Conservation (phyloP, 2,888 invertebrate species). For the Drosophila tanythrix region DNA sequence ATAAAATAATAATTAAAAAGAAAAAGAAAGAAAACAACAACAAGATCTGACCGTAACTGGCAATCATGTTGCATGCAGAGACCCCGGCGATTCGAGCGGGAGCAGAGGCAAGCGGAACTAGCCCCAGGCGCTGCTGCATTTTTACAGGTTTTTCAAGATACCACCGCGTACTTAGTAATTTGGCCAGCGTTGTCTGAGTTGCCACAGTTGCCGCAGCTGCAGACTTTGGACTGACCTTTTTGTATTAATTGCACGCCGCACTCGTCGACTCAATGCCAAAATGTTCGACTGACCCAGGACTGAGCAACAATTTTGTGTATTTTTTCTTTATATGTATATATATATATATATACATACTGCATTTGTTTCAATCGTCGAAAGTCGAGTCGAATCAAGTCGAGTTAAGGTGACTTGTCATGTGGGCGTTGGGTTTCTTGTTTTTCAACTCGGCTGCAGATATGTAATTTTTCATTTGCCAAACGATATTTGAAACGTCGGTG, state of each 20-base stretch:
- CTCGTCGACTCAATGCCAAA: conserved; percentile 53
- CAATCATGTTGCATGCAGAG: conserved; percentile 20
- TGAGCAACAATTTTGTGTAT: background rate
- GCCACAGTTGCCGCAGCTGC: conserved; percentile 22
- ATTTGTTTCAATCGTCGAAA: background rate
- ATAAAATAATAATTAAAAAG: conserved; percentile 10
- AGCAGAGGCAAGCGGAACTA: background rate
- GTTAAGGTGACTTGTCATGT: conserved; percentile 49
- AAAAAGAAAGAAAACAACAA: background rate
- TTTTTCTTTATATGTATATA: too few relatives aligned
- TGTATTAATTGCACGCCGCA: conserved; percentile 67
- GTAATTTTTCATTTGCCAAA: conserved; percentile 52
- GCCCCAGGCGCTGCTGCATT: conserved; percentile 47
- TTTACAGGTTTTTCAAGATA: conserved; percentile 49
- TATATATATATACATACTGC: too few relatives aligned
- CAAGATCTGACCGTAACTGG: conserved; percentile 40
- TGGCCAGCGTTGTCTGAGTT: conserved; percentile 27
- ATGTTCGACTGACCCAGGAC: conserved; percentile 33
- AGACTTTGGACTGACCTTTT: conserved; percentile 61
- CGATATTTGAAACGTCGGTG: conserved; percentile 23
- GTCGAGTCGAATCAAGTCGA: conserved; percentile 11
- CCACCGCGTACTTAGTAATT: conserved; percentile 9
- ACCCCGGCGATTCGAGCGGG: background rate
- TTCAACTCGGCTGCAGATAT: conserved; percentile 38
- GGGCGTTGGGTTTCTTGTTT: conserved; percentile 67